A percentile compares a stretch with the other conserved stretches of the same genome.
These are phyloP conservation scores for Halocynthia roretzi DNA, from an alignment of 23 tunicate genomes.

Conservation along the genomic window DNA sequence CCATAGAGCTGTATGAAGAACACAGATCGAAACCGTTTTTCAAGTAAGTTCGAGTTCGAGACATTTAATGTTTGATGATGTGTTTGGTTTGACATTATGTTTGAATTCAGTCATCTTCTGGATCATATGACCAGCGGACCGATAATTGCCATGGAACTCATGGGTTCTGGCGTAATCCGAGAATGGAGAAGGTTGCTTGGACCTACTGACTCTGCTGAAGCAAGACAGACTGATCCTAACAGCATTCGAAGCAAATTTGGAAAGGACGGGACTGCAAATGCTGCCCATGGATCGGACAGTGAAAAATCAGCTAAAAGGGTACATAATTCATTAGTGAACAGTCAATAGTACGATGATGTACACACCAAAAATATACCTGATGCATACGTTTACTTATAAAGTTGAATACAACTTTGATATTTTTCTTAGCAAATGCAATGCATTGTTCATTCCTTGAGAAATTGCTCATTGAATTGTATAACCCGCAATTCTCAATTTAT, in stretches of 20 bases:
- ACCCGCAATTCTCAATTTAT: no score
- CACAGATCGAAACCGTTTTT: constrained; percentile 58
- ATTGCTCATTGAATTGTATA: no score
- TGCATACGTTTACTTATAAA: no score
- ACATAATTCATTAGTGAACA: not conserved
- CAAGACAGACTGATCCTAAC: constrained; percentile 49
- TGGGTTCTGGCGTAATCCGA: constrained; percentile 55
- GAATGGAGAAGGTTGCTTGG: constrained; percentile 67
- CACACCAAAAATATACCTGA: no score
- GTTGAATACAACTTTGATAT: no score
- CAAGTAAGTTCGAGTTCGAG: constrained; percentile 30
- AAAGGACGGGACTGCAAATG: constrained; percentile 45
- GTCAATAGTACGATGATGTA: no score
- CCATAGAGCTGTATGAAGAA: constrained; percentile 49
- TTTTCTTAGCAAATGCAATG: no score
- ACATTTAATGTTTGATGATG: not conserved
- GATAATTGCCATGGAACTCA: constrained; percentile 67
- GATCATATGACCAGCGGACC: constrained; percentile 83
- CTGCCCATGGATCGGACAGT: constrained; percentile 67
- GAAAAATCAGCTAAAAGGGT: constrained; percentile 56
- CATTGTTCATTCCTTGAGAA: no score
- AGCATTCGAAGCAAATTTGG: constrained; percentile 89
- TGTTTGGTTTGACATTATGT: no score
- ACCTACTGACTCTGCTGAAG: constrained; percentile 52
- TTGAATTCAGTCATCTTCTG: constrained; percentile 3